A percentile compares a stretch with the other conserved stretches of the same genome.
These are phyloP conservation scores for Maconellicoccus hirsutus DNA, from an alignment of 1,140 invertebrate genomes.

Conservation along the genomic window DNA sequence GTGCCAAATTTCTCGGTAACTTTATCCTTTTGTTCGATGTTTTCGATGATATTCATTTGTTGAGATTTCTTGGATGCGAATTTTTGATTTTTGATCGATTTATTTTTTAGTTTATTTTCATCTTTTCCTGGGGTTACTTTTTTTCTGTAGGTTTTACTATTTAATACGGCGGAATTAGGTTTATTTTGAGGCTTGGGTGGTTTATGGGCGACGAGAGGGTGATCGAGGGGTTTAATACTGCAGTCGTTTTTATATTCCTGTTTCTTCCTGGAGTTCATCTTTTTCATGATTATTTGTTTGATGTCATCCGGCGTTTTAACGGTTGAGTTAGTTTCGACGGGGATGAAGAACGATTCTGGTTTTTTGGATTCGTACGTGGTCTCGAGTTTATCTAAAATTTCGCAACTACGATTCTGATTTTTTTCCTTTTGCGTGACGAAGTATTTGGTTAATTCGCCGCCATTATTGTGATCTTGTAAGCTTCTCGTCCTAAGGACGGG, in stretches of 20 bases:
- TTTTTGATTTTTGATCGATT: not conserved
- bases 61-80: not conserved
- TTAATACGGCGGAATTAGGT: conserved; percentile 29
- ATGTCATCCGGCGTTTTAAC: conserved; percentile 28
- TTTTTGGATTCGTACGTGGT: conserved; percentile 27
- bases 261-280: conserved; percentile 25
- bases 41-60: not conserved
- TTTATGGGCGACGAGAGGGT: conserved; percentile 38
- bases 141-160: not conserved
- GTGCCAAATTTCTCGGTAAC: conserved; percentile 25
- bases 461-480: conserved; percentile 36
- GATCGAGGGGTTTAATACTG: conserved; percentile 28
- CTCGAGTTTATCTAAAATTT: not conserved
- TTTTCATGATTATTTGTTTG: conserved; percentile 10
- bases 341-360: conserved; percentile 31
- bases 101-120: conserved; percentile 2
- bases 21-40: not conserved
- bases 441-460: conserved; percentile 24
- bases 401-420: conserved; percentile 12
- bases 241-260: conserved; percentile 26
- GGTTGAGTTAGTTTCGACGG: conserved; percentile 26
- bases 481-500: conserved; percentile 39
- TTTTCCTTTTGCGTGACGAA: conserved; percentile 24
- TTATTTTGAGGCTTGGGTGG: conserved; percentile 40
- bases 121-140: not conserved